A percentile compares a stretch with the other conserved stretches of the same genome.
Evolutionary conservation across 1,140 invertebrate species (phyloP).

Genomic region (Drosophila setifemur): DNA sequence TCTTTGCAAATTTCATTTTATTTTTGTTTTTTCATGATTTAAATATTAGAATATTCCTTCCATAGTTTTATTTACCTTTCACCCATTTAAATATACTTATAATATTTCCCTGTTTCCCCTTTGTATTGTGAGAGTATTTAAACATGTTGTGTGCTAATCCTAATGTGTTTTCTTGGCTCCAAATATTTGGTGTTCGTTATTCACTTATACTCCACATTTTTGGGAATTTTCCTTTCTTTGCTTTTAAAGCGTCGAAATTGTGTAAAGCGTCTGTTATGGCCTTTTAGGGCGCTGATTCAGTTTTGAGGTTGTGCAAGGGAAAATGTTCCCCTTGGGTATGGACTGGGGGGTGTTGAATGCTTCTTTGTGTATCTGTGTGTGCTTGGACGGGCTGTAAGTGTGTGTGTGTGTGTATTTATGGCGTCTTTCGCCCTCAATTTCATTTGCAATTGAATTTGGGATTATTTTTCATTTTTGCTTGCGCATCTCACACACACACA

Average conservation of each 20-base stretch:
- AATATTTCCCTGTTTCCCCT: too few species aligned
- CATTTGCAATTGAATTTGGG: constrained; percentile 80
- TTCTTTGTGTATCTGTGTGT: constrained; percentile 23
- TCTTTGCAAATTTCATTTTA: too few species aligned
- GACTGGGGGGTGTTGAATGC: constrained; percentile 10
- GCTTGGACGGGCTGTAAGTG: constrained; percentile 15
- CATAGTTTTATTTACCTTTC: background rate
- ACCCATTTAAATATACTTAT: background rate
- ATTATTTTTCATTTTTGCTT: constrained; percentile 79
- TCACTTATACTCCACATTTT: constrained; percentile 1
- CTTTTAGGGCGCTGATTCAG: constrained; percentile 47
- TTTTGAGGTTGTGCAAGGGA: constrained; percentile 12
- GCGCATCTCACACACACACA: constrained; percentile 45
- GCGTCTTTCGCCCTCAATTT: constrained; percentile 75
- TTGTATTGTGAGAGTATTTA: constrained; percentile 1
- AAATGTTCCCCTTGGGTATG: constrained; percentile 5
- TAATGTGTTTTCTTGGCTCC: background rate
- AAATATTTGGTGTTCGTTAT: constrained; percentile 20
- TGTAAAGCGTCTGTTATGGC: constrained; percentile 49
- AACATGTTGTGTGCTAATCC: background rate
- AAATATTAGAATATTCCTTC: too few species aligned
- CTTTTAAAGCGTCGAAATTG: constrained; percentile 60
- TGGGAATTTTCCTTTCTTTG: background rate
- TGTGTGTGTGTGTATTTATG: constrained; percentile 57
- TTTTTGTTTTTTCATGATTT: too few species aligned